A percentile compares a stretch with the other conserved stretches of the same genome.
These are phyloP conservation scores for Odocoileus hemionus DNA, from an alignment of 2,113 vertebrate species.

Conservation along the genomic window DNA sequence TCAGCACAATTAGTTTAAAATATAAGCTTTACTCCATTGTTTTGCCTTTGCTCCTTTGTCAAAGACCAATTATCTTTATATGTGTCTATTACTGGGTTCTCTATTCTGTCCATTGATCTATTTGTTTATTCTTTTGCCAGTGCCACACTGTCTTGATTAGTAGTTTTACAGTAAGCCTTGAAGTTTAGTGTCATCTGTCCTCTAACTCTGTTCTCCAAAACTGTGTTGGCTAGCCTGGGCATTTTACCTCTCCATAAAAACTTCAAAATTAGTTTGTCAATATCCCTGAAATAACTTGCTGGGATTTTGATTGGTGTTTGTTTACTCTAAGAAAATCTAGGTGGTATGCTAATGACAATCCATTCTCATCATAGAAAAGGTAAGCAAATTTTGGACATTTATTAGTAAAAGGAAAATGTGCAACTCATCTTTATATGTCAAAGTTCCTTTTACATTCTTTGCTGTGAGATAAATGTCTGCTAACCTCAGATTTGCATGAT, in stretches of 20 bases:
- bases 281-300: background rate
- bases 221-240: background rate
- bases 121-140: background rate
- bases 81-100: background rate
- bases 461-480: background rate
- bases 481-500: background rate
- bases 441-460: slow-evolving; percentile 9
- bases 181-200: background rate
- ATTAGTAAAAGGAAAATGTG: background rate
- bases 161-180: background rate
- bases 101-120: background rate
- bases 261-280: background rate
- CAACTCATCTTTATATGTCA: background rate
- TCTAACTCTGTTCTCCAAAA: background rate
- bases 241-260: background rate
- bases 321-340: background rate
- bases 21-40: background rate
- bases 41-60: background rate
- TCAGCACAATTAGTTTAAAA: background rate
- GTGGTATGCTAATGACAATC: background rate
- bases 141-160: background rate
- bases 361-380: background rate
- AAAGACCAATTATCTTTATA: background rate
- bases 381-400: background rate
- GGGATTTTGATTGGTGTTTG: background rate